These are phyloP conservation scores for Popillia japonica DNA, from an alignment of 1,140 invertebrate genomes.

Conservation along the genomic window DNA sequence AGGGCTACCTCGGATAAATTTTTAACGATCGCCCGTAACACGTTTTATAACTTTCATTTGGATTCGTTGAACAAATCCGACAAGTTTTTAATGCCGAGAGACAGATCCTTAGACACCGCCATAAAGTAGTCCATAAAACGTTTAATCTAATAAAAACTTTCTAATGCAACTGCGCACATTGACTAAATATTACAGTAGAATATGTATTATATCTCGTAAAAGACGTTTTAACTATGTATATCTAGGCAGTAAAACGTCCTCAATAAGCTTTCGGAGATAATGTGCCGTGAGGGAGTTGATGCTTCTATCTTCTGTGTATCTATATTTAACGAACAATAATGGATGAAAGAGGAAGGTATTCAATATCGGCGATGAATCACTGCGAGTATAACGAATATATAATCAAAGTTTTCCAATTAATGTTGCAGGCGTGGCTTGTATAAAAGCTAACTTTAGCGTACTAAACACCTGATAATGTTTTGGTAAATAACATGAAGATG, in stretches of 20 bases:
- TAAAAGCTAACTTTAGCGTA: not conserved
- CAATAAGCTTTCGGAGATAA: conserved; percentile 25
- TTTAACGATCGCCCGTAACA: conserved; percentile 18
- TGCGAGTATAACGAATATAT: not conserved
- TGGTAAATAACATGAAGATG: not conserved
- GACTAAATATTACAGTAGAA: not conserved
- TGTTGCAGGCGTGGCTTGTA: not conserved
- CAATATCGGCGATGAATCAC: conserved; percentile 8
- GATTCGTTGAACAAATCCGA: not conserved
- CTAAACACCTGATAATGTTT: conserved; percentile 23
- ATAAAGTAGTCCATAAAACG: conserved; percentile 8
- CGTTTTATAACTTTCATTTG: conserved; percentile 24
- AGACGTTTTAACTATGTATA: conserved; percentile 8
- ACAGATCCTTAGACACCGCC: conserved; percentile 2
- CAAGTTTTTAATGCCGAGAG: conserved; percentile 11
- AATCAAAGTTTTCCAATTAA: conserved; percentile 35
- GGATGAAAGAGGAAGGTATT: not conserved
- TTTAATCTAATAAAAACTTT: conserved; percentile 5
- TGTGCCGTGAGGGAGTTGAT: not conserved
- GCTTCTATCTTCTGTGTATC: not conserved
- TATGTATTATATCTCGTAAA: not conserved
- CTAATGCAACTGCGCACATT: not conserved
- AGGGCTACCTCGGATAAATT: not conserved
- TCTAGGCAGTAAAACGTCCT: not conserved
- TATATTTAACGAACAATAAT: conserved; percentile 24